Percentiles rank a stretch among this genome's conserved stretches.
These are phyloP conservation scores for Danaus plexippus DNA, from an alignment of 1,140 invertebrate genomes.

Conservation along the genomic window DNA sequence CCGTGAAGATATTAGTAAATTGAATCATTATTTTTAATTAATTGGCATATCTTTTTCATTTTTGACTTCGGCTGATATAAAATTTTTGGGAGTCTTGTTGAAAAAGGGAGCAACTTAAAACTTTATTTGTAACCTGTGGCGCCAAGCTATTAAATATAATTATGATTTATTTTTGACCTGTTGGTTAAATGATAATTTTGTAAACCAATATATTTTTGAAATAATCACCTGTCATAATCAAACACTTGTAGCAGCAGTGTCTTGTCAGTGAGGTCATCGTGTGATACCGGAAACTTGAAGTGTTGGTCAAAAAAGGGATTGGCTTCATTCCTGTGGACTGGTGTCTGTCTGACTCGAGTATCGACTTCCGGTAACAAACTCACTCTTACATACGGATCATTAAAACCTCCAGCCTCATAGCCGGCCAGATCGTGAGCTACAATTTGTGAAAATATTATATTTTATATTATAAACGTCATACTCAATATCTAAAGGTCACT, in stretches of 20 bases:
- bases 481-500: too few species aligned
- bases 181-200: too few species aligned
- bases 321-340: constrained; percentile 81
- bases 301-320: constrained; percentile 88
- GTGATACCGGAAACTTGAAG: constrained; percentile 88
- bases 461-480: neutral
- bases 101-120: too few species aligned
- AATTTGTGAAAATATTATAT: constrained; percentile 17
- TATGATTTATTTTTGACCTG: too few species aligned
- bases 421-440: constrained; percentile 86
- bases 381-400: constrained; percentile 88
- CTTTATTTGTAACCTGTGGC: too few species aligned
- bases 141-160: too few species aligned
- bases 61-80: too few species aligned
- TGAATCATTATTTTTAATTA: too few species aligned
- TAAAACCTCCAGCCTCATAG: constrained; percentile 86
- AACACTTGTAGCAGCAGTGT: constrained; percentile 82
- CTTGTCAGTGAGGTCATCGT: constrained; percentile 83
- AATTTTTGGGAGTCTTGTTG: too few species aligned
- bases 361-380: constrained; percentile 85
- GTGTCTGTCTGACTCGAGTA: constrained; percentile 84
- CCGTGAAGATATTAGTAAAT: too few species aligned
- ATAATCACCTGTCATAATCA: constrained; percentile 71
- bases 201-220: too few species aligned
- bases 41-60: too few species aligned